Base-by-base conservation (phyloP, 2,888 invertebrate species). In the Euproctis similis region DNA sequence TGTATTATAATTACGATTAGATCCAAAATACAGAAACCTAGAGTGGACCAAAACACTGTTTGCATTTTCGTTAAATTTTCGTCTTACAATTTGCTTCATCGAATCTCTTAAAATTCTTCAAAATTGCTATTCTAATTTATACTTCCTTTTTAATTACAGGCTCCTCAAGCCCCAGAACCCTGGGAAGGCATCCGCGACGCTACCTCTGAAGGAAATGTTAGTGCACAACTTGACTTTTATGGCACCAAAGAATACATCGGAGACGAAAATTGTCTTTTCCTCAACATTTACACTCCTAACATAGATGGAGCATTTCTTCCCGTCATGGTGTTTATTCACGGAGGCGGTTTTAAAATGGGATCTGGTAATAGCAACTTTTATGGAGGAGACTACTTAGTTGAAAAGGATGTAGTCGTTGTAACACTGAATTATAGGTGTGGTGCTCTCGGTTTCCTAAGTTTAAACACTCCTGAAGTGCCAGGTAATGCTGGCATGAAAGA, bases 251-350 rank as follows among this genome's bases (percentile, higher is more conserved):
- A 68, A 2, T 81, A 81, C 34, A 51, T 68, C 0, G 89, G 89
- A 0, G 76, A 68, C 27, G 91, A 92, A 46, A 90, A 91, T 62
- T 92, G 91, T 46, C 80, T 92, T 0, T 90, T 89, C 57, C 71
- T 92, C 2, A 92, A 91, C 57, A 86, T 91, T 0, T 90, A 88
- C 66, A 87, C 88, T 0, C 89, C 90, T 0, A 85, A 78, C 39
- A 59, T 90, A 24, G 82, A 86, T 24, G 68, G 71, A 0, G 69
- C 66, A 1, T 71, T 75, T 50, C 65, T 80, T 0, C 87, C 88
- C 0, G 87, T 88, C 4, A 87, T 88, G 87, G 60, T 88, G 1
- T 88, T 63, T 60, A 71, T 87, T 26, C 88, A 88, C 23, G 88
- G 88, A 1, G 87, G 88, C 0, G 87, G 75, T 0, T 86, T 85